These are phyloP conservation scores for Clanis bilineata DNA, from an alignment of 2,888 invertebrate genomes.

Conservation along the genomic window DNA sequence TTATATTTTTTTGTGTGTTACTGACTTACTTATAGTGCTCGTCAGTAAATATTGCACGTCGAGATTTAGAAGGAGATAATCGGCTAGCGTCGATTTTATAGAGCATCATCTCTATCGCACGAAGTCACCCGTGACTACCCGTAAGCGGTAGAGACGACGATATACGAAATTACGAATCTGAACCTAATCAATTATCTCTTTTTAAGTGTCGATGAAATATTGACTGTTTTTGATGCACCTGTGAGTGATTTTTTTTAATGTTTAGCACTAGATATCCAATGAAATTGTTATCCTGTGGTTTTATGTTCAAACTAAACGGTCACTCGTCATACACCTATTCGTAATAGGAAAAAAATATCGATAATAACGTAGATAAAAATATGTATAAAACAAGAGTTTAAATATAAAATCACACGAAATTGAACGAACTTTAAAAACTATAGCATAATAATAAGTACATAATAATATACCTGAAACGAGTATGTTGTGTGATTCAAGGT, in stretches of 20 bases:
- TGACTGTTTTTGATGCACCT: no score
- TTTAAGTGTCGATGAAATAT: no score
- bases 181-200: no score
- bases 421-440: slow-evolving; percentile 46
- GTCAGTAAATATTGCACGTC: no score
- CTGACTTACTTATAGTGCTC: no score
- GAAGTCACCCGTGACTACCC: no score
- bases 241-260: slow-evolving; percentile 5
- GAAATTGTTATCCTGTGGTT: slow-evolving; percentile 46
- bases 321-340: slow-evolving; percentile 20
- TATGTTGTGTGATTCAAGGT: slow-evolving; percentile 27
- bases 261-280: slow-evolving; percentile 7
- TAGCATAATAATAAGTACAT: slow-evolving; percentile 51
- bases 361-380: slow-evolving; percentile 33
- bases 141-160: no score
- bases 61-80: no score
- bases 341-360: slow-evolving; percentile 31
- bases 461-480: slow-evolving; percentile 48
- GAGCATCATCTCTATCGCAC: no score
- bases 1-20: slow-evolving; percentile 4
- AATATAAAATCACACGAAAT: slow-evolving; percentile 62
- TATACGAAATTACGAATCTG: no score
- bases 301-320: slow-evolving; percentile 47
- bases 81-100: no score
- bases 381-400: slow-evolving; percentile 32